Percentiles rank a stretch among this genome's conserved stretches.
Evolutionary conservation across 2,113 vertebrate species (phyloP).

Genomic region (Labeo catla): DNA sequence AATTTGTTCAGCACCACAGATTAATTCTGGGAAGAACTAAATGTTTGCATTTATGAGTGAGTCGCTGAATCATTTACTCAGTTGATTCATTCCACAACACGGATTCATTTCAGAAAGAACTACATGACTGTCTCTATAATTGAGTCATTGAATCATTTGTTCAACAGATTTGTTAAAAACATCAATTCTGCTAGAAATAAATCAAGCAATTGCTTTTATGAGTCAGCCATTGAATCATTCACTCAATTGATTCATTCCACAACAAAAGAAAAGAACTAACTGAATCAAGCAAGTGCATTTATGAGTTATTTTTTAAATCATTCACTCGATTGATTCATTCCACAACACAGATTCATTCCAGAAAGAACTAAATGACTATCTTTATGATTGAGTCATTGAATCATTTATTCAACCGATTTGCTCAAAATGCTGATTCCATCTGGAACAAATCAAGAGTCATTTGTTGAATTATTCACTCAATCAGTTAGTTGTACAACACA

Average conservation of each 20-base stretch:
- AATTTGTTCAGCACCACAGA: background rate
- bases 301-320: too few species aligned
- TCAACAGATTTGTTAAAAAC: background rate
- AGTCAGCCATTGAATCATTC: too few species aligned
- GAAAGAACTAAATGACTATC: background rate
- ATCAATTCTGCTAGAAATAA: background rate
- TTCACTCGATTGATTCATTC: background rate
- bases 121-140: background rate
- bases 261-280: too few species aligned
- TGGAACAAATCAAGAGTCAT: background rate
- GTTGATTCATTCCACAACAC: background rate
- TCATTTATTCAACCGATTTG: background rate
- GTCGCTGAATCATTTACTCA: background rate
- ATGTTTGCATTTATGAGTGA: background rate
- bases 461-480: background rate
- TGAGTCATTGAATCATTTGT: background rate
- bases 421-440: background rate
- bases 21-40: too few species aligned
- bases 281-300: background rate
- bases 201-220: background rate
- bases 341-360: background rate
- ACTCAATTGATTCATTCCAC: too few species aligned
- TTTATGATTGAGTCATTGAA: background rate
- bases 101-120: background rate
- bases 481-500: background rate